Evolutionary conservation across 2,888 invertebrate species (phyloP).

Genomic region (Scotopteryx bipunctaria): DNA sequence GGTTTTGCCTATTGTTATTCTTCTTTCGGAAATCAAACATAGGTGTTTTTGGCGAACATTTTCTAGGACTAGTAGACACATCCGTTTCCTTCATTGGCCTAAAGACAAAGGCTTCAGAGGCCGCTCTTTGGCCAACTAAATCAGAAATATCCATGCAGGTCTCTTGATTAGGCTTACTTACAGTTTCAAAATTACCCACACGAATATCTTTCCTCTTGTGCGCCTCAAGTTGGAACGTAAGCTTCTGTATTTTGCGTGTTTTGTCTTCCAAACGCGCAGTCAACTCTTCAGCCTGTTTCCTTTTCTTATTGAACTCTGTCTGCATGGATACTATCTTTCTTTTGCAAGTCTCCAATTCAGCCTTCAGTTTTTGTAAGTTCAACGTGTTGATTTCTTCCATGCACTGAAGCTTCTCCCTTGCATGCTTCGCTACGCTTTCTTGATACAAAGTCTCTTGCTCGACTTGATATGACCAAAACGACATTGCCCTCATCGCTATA

Average conservation of each 20-base stretch:
- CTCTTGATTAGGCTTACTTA: slow-evolving; percentile 54
- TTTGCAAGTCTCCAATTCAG: slow-evolving; percentile 74
- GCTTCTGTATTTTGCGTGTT: slow-evolving; percentile 72
- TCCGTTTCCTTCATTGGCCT: slow-evolving; percentile 64
- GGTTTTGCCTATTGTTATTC: slow-evolving; percentile 42
- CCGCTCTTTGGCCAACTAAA: slow-evolving; percentile 63
- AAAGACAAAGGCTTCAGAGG: slow-evolving; percentile 68
- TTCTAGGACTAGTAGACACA: slow-evolving; percentile 51
- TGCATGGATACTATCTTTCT: slow-evolving; percentile 72
- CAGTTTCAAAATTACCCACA: slow-evolving; percentile 53
- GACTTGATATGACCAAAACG: slow-evolving; percentile 81
- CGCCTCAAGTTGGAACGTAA: slow-evolving; percentile 72
- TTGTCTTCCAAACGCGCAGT: slow-evolving; percentile 72
- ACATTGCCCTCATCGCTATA: slow-evolving; percentile 81
- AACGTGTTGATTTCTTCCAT: slow-evolving; percentile 73
- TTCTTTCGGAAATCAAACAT: slow-evolving; percentile 71
- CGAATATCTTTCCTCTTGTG: slow-evolving; percentile 70
- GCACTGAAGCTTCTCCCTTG: slow-evolving; percentile 71
- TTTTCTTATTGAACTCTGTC: slow-evolving; percentile 70
- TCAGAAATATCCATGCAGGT: slow-evolving; percentile 73
- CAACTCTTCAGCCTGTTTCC: slow-evolving; percentile 73
- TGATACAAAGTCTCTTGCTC: slow-evolving; percentile 79
- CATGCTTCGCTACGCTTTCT: slow-evolving; percentile 74
- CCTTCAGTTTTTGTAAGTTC: slow-evolving; percentile 74
- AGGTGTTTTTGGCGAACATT: slow-evolving; percentile 70